Evolutionary conservation across 2,888 invertebrate species (phyloP).

Genomic region (Epinotia nisella): DNA sequence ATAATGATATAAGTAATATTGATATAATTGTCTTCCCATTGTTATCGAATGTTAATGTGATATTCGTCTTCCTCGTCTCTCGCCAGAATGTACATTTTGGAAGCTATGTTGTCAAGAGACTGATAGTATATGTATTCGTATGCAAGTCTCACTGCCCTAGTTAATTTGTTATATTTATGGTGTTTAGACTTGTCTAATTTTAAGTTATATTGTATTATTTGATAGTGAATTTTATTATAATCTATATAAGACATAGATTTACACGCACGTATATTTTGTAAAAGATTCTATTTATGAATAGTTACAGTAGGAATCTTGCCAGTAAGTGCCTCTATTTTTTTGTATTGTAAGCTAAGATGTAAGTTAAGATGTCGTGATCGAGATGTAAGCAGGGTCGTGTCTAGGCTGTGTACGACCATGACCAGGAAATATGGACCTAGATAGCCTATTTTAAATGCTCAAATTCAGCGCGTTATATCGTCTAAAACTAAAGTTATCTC

Average conservation of each 20-base stretch:
- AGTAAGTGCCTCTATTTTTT: slow-evolving; percentile 60
- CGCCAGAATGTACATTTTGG: slow-evolving; percentile 15
- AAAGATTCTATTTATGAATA: slow-evolving; percentile 32
- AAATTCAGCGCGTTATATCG: too few species aligned
- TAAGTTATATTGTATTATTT: slow-evolving; percentile 26
- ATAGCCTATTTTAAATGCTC: too few species aligned
- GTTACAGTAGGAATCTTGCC: slow-evolving; percentile 55
- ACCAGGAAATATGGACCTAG: too few species aligned
- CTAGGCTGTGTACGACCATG: background rate
- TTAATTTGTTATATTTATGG: slow-evolving; percentile 20
- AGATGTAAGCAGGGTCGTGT: background rate
- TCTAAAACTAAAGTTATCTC: too few species aligned
- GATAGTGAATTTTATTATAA: slow-evolving; percentile 19
- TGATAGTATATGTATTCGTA: slow-evolving; percentile 47
- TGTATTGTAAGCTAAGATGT: slow-evolving; percentile 1
- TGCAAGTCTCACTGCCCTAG: slow-evolving; percentile 15
- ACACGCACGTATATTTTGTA: slow-evolving; percentile 12
- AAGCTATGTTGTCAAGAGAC: slow-evolving; percentile 55
- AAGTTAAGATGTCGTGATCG: background rate
- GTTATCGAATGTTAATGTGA: slow-evolving; percentile 43
- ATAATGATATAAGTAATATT: slow-evolving; percentile 20
- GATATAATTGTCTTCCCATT: slow-evolving; percentile 44
- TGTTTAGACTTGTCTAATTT: background rate
- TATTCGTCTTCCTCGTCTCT: slow-evolving; percentile 41
- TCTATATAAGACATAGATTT: background rate